phyloP scores from a whole-genome alignment of 2,797 vertebrate species.

The Lepilemur septentrionalis region DNA sequence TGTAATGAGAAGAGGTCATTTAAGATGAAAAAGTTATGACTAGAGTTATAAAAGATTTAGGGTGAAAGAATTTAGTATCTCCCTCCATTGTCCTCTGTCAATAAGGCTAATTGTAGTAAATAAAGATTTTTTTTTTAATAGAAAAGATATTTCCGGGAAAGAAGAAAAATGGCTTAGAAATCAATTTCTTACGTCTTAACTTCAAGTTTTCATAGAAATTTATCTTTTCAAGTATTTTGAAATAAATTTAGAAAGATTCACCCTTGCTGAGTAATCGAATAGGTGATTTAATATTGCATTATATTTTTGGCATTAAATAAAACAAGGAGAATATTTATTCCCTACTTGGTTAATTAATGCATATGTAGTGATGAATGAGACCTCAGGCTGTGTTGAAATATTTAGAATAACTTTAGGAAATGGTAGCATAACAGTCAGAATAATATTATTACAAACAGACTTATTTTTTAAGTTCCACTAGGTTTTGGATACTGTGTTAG shows the following conservation, averaged over 20 bases:
- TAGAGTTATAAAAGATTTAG: background rate
- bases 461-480: background rate
- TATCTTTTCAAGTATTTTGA: conserved; percentile 26
- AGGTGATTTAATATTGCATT: conserved; percentile 1
- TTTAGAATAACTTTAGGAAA: conserved; percentile 28
- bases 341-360: background rate
- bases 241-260: conserved; percentile 31
- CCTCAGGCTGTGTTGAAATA: background rate
- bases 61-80: background rate
- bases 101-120: background rate
- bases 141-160: background rate
- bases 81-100: background rate
- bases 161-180: background rate
- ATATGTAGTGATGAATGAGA: background rate
- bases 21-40: background rate
- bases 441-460: background rate
- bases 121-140: background rate
- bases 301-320: background rate
- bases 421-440: background rate
- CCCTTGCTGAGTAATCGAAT: background rate
- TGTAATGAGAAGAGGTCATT: background rate
- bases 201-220: conserved; percentile 15
- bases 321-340: background rate
- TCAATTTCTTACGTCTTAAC: background rate
- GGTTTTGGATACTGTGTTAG: background rate